phyloP scores from a whole-genome alignment of 2,113 vertebrate species.

The Cardinalis cardinalis region DNA sequence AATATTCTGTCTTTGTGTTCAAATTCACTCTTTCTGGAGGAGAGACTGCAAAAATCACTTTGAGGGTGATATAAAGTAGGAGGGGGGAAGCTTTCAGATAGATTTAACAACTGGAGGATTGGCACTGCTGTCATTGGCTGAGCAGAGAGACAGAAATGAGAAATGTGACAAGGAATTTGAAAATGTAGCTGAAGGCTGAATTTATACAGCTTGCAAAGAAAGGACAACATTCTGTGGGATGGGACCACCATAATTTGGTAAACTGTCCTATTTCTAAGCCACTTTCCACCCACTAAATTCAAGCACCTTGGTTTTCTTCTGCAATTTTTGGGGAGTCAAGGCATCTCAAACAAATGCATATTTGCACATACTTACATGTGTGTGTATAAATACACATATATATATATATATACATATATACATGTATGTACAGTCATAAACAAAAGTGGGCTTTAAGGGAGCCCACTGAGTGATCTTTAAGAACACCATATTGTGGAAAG shows the following conservation, averaged over 20 bases:
- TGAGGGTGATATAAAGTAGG: conserved; percentile 63
- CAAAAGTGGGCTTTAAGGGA: not conserved
- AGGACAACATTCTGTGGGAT: conserved; percentile 58
- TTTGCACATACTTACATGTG: not conserved
- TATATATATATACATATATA: too few species aligned
- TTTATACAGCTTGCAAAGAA: conserved; percentile 60
- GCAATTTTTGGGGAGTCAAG: not conserved
- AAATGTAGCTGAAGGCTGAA: conserved; percentile 57
- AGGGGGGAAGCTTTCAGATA: conserved; percentile 45
- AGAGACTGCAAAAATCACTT: conserved; percentile 63
- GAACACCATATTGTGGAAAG: not conserved
- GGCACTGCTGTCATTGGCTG: conserved; percentile 54
- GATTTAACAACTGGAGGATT: conserved; percentile 64
- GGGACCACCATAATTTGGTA: conserved; percentile 51
- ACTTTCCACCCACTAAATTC: conserved; percentile 38
- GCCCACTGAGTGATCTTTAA: not conserved
- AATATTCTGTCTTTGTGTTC: conserved; percentile 59
- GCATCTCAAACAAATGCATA: not conserved
- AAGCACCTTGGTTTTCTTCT: conserved; percentile 38
- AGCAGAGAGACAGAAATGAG: conserved; percentile 43
- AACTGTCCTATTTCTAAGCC: conserved; percentile 58
- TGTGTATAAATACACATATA: not conserved
- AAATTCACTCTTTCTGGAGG: conserved; percentile 60
- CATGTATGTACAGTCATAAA: not conserved
- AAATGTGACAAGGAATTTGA: conserved; percentile 63